A percentile compares a stretch with the other conserved stretches of the same genome.
phyloP scores from a whole-genome alignment of 2,113 vertebrate species.

The Neogale vison region DNA sequence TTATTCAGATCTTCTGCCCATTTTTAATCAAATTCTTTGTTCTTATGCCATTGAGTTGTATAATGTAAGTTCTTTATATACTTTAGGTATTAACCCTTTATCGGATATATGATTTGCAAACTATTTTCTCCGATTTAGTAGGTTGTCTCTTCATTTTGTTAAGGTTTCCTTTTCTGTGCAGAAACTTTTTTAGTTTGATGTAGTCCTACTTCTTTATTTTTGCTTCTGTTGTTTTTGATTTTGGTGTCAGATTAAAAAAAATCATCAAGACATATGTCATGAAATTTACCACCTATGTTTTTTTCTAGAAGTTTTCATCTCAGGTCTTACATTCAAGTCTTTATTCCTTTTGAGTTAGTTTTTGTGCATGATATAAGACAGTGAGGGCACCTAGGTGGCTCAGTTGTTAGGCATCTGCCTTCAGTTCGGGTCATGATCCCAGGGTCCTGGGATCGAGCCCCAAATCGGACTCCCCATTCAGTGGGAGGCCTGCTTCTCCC shows the following conservation, averaged over 20 bases:
- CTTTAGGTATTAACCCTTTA: not conserved
- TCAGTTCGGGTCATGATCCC: too few relatives aligned
- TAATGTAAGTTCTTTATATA: not conserved
- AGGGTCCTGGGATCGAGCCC: too few relatives aligned
- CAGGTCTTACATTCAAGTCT: not conserved
- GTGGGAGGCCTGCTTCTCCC: too few relatives aligned
- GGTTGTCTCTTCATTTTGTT: not conserved
- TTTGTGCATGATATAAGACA: not conserved
- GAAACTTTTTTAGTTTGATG: not conserved
- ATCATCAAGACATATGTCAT: not conserved
- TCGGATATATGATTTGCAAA: not conserved
- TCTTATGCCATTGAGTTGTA: not conserved
- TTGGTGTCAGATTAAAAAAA: not conserved
- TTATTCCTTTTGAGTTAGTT: not conserved
- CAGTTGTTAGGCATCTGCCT: too few relatives aligned
- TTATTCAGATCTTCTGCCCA: not conserved
- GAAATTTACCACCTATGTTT: not conserved
- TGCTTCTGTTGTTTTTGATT: not conserved
- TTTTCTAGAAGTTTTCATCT: not conserved
- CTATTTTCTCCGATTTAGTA: not conserved
- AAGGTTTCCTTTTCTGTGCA: not conserved
- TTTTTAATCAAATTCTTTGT: not conserved
- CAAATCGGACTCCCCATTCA: too few relatives aligned
- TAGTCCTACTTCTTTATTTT: not conserved
- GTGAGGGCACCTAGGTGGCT: too few relatives aligned